Conservation (phyloP, 64 coral and sea anemone genomes). For the Pachyseris speciosa region DNA sequence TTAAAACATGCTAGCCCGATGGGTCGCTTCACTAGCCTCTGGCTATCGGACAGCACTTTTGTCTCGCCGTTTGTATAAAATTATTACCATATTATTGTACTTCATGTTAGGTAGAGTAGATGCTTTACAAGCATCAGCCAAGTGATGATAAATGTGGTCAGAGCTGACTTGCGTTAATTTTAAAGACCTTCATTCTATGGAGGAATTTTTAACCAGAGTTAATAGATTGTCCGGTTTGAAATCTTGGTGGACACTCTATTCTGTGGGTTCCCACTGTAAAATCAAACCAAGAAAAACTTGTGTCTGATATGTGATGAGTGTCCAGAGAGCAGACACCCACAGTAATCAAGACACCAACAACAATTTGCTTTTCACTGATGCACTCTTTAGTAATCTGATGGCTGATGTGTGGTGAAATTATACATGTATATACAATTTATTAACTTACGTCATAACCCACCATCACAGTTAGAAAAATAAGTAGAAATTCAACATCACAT, state of each 20-base stretch:
- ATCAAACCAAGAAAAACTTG: conserved; percentile 42
- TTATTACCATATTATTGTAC: too few species aligned
- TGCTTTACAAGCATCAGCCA: background rate
- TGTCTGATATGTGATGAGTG: background rate
- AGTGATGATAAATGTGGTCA: conserved; percentile 35
- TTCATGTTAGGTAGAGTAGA: too few species aligned
- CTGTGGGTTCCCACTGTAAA: conserved; percentile 36
- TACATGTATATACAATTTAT: too few species aligned
- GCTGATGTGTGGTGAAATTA: too few species aligned
- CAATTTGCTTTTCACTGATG: background rate
- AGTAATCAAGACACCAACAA: background rate
- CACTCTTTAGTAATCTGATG: conserved; percentile 42
- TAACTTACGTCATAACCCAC: too few species aligned
- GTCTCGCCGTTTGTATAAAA: too few species aligned
- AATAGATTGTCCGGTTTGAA: background rate
- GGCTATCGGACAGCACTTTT: too few species aligned
- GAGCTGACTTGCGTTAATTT: background rate
- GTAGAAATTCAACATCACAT: too few species aligned
- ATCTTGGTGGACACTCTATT: background rate
- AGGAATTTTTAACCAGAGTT: conserved; percentile 39
- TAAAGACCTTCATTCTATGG: conserved; percentile 10
- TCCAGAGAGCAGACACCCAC: conserved; percentile 4
- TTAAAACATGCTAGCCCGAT: too few species aligned
- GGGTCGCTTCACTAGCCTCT: too few species aligned
- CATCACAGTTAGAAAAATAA: too few species aligned